These are phyloP conservation scores for Athalia circularis DNA, from an alignment of 2,888 invertebrate genomes.

Conservation along the genomic window DNA sequence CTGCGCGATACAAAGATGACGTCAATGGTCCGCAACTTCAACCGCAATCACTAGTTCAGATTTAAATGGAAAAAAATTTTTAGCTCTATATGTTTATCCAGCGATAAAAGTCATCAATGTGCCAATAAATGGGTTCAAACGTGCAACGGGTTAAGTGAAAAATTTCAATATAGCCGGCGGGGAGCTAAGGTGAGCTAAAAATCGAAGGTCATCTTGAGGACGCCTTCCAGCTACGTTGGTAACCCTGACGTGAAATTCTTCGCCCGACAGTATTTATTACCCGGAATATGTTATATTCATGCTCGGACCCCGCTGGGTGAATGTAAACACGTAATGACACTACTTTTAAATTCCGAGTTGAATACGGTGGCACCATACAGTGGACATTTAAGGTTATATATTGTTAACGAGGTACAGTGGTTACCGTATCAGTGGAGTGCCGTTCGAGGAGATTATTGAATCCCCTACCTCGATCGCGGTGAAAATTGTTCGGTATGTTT, in stretches of 20 bases:
- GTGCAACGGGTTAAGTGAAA: too few species aligned
- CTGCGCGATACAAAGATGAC: slow-evolving; percentile 58
- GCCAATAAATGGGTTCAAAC: too few species aligned
- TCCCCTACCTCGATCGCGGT: not conserved
- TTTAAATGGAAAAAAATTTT: slow-evolving; percentile 25
- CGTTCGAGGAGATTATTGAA: slow-evolving; percentile 7
- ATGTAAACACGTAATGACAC: slow-evolving; percentile 68
- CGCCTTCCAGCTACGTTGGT: slow-evolving; percentile 56
- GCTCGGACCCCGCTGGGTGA: slow-evolving; percentile 52
- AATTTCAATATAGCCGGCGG: not conserved
- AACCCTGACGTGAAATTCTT: slow-evolving; percentile 64
- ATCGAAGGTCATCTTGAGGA: slow-evolving; percentile 41
- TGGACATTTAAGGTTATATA: slow-evolving; percentile 23
- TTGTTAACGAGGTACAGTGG: not conserved
- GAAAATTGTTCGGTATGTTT: too few species aligned
- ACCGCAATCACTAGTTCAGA: slow-evolving; percentile 30
- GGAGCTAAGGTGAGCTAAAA: not conserved
- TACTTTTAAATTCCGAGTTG: slow-evolving; percentile 51
- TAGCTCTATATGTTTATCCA: not conserved
- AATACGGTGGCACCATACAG: slow-evolving; percentile 4
- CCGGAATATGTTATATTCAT: slow-evolving; percentile 61
- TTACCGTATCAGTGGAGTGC: not conserved
- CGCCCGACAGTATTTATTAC: slow-evolving; percentile 62
- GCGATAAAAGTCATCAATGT: too few species aligned
- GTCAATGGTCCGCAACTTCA: slow-evolving; percentile 53